Evolutionary conservation across 64 coral and sea anemone genomes (phyloP).

Genomic region (Catalaphyllia jardinei): DNA sequence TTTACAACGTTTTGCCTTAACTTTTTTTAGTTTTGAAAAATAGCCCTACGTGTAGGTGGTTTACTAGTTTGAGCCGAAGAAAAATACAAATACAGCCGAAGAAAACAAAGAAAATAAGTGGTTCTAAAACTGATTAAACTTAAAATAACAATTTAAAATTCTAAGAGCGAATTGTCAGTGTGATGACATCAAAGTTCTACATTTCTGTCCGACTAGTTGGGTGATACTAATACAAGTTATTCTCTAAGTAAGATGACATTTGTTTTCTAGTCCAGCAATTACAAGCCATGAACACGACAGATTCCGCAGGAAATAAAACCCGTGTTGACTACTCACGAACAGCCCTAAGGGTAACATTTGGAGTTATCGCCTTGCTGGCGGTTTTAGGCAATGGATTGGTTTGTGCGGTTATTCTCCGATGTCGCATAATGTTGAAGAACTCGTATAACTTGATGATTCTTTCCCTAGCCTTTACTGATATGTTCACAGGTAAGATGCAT

Average conservation of each 20-base stretch:
- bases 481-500: neutral
- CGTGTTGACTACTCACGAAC: neutral
- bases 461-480: constrained; percentile 10
- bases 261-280: neutral
- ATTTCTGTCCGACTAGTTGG: too few relatives aligned
- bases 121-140: too few relatives aligned
- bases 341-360: constrained; percentile 20
- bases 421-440: neutral
- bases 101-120: too few relatives aligned
- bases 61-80: too few relatives aligned
- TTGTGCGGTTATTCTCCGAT: neutral
- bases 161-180: too few relatives aligned
- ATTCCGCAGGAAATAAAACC: neutral
- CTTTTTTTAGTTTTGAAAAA: too few relatives aligned
- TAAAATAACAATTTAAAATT: too few relatives aligned
- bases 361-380: constrained; percentile 21
- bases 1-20: too few relatives aligned
- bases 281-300: neutral
- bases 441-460: constrained; percentile 35
- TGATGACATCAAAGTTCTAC: too few relatives aligned
- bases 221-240: too few relatives aligned
- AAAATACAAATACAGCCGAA: too few relatives aligned
- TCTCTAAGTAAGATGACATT: neutral
- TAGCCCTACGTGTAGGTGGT: too few relatives aligned
- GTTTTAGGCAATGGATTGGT: constrained; percentile 31